phyloP scores from a whole-genome alignment of 2,888 invertebrate species.

The Salpingus planirostris region DNA sequence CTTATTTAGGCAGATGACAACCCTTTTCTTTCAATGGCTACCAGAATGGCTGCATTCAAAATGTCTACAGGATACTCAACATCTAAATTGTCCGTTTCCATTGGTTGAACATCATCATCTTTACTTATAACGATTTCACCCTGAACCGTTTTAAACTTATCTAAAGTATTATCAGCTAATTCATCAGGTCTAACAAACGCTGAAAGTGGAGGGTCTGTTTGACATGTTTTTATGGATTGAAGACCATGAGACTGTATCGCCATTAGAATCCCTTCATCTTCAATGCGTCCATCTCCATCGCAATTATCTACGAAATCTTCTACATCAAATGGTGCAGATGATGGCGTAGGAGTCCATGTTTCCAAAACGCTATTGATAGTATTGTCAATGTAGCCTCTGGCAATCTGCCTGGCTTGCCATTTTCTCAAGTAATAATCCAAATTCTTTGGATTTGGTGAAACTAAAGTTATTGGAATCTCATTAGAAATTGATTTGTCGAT shows the following conservation, averaged over 20 bases:
- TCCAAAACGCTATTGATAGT: constrained; percentile 61
- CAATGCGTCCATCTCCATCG: constrained; percentile 50
- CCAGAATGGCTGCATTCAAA: no score
- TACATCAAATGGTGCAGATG: constrained; percentile 39
- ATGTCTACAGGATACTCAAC: no score
- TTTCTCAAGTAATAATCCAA: constrained; percentile 39
- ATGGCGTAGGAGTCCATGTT: constrained; percentile 40
- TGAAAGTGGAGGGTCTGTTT: no score
- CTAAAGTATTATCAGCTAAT: no score
- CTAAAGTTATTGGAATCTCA: constrained; percentile 32
- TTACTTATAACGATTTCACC: no score
- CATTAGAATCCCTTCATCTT: constrained; percentile 65
- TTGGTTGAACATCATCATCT: no score
- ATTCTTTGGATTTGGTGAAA: constrained; percentile 27
- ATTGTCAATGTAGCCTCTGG: constrained; percentile 60
- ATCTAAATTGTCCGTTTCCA: no score
- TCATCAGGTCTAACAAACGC: no score
- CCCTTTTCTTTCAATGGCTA: no score
- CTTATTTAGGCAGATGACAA: no score
- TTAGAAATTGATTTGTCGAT: constrained; percentile 17
- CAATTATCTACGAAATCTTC: constrained; percentile 49
- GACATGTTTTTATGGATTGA: no score
- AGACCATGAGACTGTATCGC: constrained; percentile 65
- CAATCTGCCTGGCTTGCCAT: constrained; percentile 61
- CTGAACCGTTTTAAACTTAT: no score